A percentile compares a stretch with the other conserved stretches of the same genome.
These are phyloP conservation scores for Vanessa atalanta DNA, from an alignment of 1,140 invertebrate genomes.

Conservation along the genomic window DNA sequence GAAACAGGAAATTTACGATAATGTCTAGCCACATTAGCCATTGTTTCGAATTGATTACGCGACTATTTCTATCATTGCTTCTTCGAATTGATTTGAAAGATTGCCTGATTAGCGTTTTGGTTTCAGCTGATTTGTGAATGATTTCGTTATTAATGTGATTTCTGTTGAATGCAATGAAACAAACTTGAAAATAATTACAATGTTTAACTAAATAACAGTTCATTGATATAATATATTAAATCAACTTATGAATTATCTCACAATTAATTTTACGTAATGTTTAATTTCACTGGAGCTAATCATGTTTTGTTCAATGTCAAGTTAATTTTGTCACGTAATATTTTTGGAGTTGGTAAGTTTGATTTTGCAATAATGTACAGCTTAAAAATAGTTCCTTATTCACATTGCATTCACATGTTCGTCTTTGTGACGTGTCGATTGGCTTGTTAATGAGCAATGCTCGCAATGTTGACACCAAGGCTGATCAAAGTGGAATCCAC, in stretches of 20 bases:
- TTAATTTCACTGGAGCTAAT: too few relatives aligned
- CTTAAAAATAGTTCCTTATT: conserved; percentile 30
- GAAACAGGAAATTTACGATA: conserved; percentile 44
- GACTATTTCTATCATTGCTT: conserved; percentile 20
- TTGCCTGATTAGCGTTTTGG: not conserved
- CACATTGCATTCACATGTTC: conserved; percentile 8
- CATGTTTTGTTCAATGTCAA: too few relatives aligned
- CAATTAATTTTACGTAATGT: too few relatives aligned
- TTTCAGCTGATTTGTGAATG: not conserved
- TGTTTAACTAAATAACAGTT: too few relatives aligned
- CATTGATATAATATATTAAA: too few relatives aligned
- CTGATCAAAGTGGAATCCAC: conserved; percentile 57
- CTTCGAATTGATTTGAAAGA: conserved; percentile 10
- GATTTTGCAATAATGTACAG: conserved; percentile 19
- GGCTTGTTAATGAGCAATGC: conserved; percentile 67
- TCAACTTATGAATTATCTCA: too few relatives aligned
- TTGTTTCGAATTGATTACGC: conserved; percentile 29
- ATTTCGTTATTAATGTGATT: not conserved
- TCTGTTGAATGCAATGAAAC: not conserved
- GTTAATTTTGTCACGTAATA: not conserved
- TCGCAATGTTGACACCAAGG: conserved; percentile 55
- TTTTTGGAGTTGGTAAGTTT: not conserved
- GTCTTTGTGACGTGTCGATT: conserved; percentile 54
- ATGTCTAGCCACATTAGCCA: conserved; percentile 39
- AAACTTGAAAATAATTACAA: not conserved